A percentile compares a stretch with the other conserved stretches of the same genome.
These are phyloP conservation scores for Kryphioiulus occultus DNA, from an alignment of 2,888 invertebrate genomes.

Conservation along the genomic window DNA sequence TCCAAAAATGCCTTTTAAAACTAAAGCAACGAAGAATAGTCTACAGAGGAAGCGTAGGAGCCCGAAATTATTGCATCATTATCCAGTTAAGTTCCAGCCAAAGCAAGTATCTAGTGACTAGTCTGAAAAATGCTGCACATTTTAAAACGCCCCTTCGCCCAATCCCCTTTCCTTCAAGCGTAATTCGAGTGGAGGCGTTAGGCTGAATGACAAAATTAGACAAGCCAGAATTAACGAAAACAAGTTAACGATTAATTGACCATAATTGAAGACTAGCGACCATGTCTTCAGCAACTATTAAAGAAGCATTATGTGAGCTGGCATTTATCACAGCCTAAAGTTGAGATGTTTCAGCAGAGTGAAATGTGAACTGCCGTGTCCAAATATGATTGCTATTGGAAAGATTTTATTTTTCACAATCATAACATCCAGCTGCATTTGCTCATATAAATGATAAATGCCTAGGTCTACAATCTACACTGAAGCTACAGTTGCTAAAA, in stretches of 20 bases:
- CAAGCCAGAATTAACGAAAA: constrained; percentile 1
- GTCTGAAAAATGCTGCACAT: background rate
- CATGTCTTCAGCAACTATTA: background rate
- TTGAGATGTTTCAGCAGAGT: background rate
- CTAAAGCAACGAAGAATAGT: background rate
- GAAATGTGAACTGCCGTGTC: background rate
- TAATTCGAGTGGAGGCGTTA: background rate
- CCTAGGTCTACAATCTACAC: too few species aligned
- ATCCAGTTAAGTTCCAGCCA: background rate
- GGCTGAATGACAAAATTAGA: background rate
- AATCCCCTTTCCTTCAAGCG: background rate
- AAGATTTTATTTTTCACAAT: background rate
- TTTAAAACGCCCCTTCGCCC: constrained; percentile 8
- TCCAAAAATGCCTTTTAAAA: background rate
- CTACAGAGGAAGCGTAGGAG: background rate
- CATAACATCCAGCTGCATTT: background rate
- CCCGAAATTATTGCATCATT: background rate
- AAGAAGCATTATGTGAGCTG: background rate
- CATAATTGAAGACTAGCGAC: background rate
- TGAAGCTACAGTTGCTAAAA: too few species aligned
- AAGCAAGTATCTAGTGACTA: constrained; percentile 14
- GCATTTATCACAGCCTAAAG: background rate
- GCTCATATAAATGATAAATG: too few species aligned
- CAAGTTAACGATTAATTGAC: constrained; percentile 5
- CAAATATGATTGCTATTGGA: too few species aligned